These are phyloP conservation scores for Marronus borbonicus DNA, from an alignment of 2,888 invertebrate species.

Conservation along the genomic window DNA sequence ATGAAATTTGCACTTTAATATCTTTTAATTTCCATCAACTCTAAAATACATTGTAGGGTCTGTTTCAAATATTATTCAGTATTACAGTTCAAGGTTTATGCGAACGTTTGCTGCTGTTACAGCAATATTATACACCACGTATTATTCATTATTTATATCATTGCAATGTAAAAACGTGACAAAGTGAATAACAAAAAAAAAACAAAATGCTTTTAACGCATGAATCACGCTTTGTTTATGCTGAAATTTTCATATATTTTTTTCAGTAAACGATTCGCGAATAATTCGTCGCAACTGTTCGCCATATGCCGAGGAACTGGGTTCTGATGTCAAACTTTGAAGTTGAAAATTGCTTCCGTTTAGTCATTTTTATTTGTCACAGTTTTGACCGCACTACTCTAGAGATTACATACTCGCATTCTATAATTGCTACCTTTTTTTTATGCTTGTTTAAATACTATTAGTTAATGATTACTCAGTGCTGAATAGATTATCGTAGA, in stretches of 20 bases:
- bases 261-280: neutral
- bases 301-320: neutral
- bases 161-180: constrained; percentile 1
- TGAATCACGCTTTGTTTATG: neutral
- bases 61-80: neutral
- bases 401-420: too few species aligned
- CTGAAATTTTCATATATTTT: neutral
- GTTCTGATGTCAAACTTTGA: neutral
- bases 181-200: neutral
- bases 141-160: neutral
- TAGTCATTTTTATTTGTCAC: too few species aligned
- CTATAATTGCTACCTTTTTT: neutral
- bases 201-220: neutral
- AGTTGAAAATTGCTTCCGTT: neutral
- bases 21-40: too few species aligned
- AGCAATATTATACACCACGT: neutral
- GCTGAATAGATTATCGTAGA: too few species aligned
- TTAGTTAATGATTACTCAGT: too few species aligned
- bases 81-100: constrained; percentile 19
- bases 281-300: neutral
- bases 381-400: too few species aligned
- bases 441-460: too few species aligned
- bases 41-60: too few species aligned
- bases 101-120: neutral
- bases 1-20: too few species aligned